Percentiles rank a stretch among this genome's conserved stretches.
phyloP scores from a whole-genome alignment of 2,797 vertebrate species.

The Eurystomus glaucurus region DNA sequence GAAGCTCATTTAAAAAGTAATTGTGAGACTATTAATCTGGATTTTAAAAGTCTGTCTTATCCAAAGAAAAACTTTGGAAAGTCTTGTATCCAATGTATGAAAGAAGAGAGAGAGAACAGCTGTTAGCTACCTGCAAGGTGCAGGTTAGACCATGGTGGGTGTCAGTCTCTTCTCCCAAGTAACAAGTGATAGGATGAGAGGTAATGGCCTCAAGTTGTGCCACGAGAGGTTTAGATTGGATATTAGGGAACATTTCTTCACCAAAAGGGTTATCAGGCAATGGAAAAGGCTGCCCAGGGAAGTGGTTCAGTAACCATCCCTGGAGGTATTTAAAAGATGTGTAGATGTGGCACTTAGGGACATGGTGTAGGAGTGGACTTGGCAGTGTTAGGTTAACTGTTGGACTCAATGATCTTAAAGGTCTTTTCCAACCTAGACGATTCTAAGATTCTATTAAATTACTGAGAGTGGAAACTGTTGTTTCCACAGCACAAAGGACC shows the following conservation, averaged over 20 bases:
- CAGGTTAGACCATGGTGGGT: neutral
- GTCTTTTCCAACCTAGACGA: neutral
- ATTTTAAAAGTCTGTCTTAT: neutral
- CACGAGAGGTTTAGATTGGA: neutral
- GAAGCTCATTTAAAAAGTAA: neutral
- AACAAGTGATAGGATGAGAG: neutral
- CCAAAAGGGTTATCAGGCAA: neutral
- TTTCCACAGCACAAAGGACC: too few species aligned
- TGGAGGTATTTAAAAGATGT: neutral
- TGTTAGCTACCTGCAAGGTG: neutral
- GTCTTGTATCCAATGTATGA: neutral
- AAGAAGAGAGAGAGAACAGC: neutral
- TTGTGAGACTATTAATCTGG: neutral
- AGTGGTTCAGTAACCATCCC: neutral
- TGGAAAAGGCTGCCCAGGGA: neutral
- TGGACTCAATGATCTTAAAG: neutral
- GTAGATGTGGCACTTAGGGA: neutral
- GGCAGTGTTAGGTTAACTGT: neutral
- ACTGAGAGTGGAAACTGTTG: neutral
- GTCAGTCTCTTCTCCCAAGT: neutral
- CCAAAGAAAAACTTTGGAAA: neutral
- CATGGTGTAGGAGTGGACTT: neutral
- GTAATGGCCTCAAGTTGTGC: neutral
- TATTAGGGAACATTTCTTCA: neutral
- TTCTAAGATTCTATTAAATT: neutral